phyloP scores from a whole-genome alignment of 1,140 invertebrate genomes.

The Eufriesea mexicana region DNA sequence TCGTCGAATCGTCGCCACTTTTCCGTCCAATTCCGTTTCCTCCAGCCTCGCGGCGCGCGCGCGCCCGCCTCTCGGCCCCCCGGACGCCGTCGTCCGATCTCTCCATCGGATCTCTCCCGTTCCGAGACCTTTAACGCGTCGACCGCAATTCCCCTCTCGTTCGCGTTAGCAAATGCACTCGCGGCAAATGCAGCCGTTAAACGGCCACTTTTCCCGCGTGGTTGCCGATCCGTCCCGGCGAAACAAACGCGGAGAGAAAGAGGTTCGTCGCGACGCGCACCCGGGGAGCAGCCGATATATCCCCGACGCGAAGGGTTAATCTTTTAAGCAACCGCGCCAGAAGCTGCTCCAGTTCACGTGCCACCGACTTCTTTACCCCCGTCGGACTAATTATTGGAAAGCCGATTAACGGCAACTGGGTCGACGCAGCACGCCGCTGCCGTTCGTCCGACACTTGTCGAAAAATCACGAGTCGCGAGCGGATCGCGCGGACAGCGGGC shows the following conservation, averaged over 20 bases:
- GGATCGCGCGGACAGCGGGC: not conserved
- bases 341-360: constrained; percentile 14
- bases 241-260: not conserved
- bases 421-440: constrained; percentile 13
- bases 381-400: constrained; percentile 56
- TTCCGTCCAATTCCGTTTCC: constrained; percentile 39
- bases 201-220: not conserved
- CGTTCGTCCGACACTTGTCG: constrained; percentile 3
- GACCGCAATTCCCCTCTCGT: not conserved
- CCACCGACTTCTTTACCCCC: not conserved
- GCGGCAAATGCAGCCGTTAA: not conserved
- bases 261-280: not conserved
- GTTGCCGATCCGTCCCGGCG: not conserved
- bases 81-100: too few species aligned
- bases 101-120: too few species aligned
- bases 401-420: constrained; percentile 50
- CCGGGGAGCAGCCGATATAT: constrained; percentile 7
- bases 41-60: not conserved
- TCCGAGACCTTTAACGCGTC: not conserved
- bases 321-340: constrained; percentile 10
- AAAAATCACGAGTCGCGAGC: constrained; percentile 39
- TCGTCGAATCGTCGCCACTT: constrained; percentile 42
- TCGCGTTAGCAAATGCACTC: not conserved
- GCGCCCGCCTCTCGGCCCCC: too few species aligned
- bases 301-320: constrained; percentile 8